Evolutionary conservation across 2,888 invertebrate species (phyloP).

Genomic region (Zootermopsis nevadensis): DNA sequence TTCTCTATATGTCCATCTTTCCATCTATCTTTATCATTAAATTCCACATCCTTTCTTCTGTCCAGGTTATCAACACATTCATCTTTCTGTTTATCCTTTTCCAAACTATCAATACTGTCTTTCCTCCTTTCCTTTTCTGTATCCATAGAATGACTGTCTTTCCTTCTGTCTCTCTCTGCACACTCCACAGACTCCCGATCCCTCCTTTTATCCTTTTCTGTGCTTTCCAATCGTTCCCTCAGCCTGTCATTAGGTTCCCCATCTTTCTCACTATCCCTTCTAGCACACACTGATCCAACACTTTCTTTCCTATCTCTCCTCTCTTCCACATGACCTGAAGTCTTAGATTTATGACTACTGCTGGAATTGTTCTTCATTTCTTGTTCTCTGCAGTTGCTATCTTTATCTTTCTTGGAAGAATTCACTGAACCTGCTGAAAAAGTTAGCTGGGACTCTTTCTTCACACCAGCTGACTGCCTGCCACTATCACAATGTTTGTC

Average conservation of each 20-base stretch:
- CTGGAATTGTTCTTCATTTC: conserved; percentile 40
- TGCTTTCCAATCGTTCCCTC: conserved; percentile 50
- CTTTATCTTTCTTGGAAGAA: conserved; percentile 48
- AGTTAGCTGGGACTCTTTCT: conserved; percentile 34
- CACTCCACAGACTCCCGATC: conserved; percentile 53
- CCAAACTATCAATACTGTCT: conserved; percentile 57
- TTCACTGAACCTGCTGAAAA: conserved; percentile 10
- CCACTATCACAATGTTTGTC: conserved; percentile 28
- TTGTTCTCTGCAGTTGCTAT: conserved; percentile 36
- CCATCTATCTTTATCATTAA: conserved; percentile 46
- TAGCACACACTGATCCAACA: conserved; percentile 49
- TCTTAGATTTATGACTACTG: conserved; percentile 43
- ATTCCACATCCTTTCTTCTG: conserved; percentile 51
- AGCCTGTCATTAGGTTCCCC: conserved; percentile 55
- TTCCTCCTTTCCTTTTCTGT: conserved; percentile 58
- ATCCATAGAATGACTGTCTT: conserved; percentile 51
- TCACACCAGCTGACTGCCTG: conserved; percentile 7
- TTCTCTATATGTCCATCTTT: conserved; percentile 52
- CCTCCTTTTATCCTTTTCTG: conserved; percentile 55
- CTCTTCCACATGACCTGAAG: conserved; percentile 35
- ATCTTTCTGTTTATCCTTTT: conserved; percentile 55
- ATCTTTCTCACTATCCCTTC: conserved; percentile 60
- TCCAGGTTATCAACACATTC: conserved; percentile 45
- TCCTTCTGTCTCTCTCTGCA: conserved; percentile 56
- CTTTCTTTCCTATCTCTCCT: conserved; percentile 48